A percentile compares a stretch with the other conserved stretches of the same genome.
phyloP scores from a whole-genome alignment of 2,113 vertebrate genomes.

The Ammospiza nelsoni region DNA sequence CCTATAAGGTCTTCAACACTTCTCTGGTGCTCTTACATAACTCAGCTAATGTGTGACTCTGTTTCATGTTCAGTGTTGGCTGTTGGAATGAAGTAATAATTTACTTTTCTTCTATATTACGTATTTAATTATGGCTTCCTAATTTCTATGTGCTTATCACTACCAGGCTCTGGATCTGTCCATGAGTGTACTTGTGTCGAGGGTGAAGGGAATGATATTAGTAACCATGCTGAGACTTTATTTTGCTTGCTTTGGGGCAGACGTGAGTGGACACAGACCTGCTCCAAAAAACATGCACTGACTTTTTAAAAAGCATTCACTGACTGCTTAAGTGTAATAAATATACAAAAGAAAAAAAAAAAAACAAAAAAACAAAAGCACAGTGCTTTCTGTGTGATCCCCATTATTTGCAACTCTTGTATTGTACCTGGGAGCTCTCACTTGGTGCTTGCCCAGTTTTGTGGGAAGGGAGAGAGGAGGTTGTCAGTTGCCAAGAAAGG shows the following conservation, averaged over 20 bases:
- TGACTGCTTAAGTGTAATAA: neutral
- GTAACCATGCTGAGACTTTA: neutral
- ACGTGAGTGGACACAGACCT: neutral
- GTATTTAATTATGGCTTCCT: neutral
- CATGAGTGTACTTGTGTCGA: neutral
- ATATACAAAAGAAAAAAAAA: neutral
- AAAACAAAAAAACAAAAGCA: neutral
- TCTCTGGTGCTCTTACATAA: neutral
- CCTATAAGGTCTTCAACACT: accelerated
- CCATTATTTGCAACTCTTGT: neutral
- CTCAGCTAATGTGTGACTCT: neutral
- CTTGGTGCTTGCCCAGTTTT: neutral
- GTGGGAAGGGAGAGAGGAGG: neutral
- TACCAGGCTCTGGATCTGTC: neutral
- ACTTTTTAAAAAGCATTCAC: neutral
- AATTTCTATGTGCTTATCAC: neutral
- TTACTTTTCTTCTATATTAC: neutral
- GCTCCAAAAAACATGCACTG: accelerated
- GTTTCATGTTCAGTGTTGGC: neutral
- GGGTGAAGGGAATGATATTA: neutral
- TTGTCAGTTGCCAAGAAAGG: neutral
- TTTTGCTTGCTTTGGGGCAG: neutral
- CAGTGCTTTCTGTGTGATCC: accelerated
- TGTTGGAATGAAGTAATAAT: neutral
- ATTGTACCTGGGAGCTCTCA: neutral